Evolutionary conservation across 2,888 invertebrate species (phyloP), one percentile per base, ranked within the genome.

Genomic region (Agrochola lota): DNA sequence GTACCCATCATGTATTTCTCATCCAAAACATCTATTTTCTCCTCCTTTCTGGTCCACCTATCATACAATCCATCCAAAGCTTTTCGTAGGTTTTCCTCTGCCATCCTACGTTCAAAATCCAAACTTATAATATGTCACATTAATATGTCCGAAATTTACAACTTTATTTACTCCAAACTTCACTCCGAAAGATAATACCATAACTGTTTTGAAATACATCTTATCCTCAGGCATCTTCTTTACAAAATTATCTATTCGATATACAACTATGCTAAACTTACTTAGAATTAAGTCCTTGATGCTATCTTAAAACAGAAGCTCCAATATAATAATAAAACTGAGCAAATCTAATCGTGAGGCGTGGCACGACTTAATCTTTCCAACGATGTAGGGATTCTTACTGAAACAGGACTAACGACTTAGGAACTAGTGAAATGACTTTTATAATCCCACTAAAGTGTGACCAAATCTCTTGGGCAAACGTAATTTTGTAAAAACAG

Each of bases 291-390:
- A 57, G 23, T 62, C 23, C 49, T 69, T 15, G 59, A 69, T 66
- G 23, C 26, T 70, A 84, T 80, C 71, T 71, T 55, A 15, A 60
- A 83, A 86, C 86, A 80, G 86, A 73, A 86, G 86, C 87, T 77
- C 26, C 46, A 85, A 69, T 78, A 75, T 78, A 55, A 71, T 79
- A 80, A 83, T 87, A 87, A 78, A 80, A 78, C 83, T 74, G 71
- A 79, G 67, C 73, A 82, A 75, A 87, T 87, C 72, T 74, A 75
- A 85, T 85, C 87, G 85, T 87, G 87, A 80, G 68, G 77, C 76
- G 70, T 68, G 70, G 69, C 86, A 86, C 86, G 87, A 86, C 40
- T 83, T 78, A 43, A 78, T 87, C 87, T 85, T 87, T 87, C 67
- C 59, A 66, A 72, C 55, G 64, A 71, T 59, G 17, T 55, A 82